Percentiles rank a stretch among this genome's conserved stretches.
Conservation (phyloP, 1,140 invertebrate species). For the Listronotus oregonensis region DNA sequence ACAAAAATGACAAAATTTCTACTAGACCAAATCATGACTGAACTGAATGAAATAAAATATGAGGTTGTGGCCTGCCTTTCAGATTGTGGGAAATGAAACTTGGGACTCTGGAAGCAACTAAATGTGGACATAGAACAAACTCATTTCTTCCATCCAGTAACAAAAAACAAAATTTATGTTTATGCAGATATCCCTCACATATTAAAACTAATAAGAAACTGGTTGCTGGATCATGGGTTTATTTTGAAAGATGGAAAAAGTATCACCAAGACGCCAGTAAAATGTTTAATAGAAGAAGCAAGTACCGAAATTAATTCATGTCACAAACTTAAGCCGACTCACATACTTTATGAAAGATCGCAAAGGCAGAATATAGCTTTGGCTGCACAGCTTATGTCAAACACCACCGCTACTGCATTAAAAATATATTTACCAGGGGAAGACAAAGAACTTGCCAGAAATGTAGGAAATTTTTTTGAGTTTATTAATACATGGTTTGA, state of each 20-base stretch:
- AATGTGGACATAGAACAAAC: slow-evolving; percentile 19
- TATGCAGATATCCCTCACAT: slow-evolving; percentile 40
- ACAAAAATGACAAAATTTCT: no score
- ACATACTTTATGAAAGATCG: slow-evolving; percentile 9
- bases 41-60: slow-evolving; percentile 34
- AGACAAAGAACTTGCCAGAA: no score
- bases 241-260: slow-evolving; percentile 4
- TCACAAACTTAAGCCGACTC: slow-evolving; percentile 24
- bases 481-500: no score
- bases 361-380: slow-evolving; percentile 33
- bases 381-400: slow-evolving; percentile 33
- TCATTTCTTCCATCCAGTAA: slow-evolving; percentile 34
- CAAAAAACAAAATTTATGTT: slow-evolving; percentile 35
- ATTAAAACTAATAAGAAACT: slow-evolving; percentile 39
- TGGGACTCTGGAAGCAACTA: slow-evolving; percentile 49
- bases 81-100: slow-evolving; percentile 49
- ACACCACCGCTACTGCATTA: neutral
- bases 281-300: slow-evolving; percentile 13
- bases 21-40: no score
- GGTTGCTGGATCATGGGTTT: slow-evolving; percentile 39
- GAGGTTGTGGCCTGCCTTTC: slow-evolving; percentile 49
- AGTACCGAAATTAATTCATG: slow-evolving; percentile 22
- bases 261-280: slow-evolving; percentile 10
- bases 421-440: no score
- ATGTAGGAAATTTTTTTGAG: no score